Conservation (phyloP, 1,140 invertebrate genomes). For the Nasonia giraulti region DNA sequence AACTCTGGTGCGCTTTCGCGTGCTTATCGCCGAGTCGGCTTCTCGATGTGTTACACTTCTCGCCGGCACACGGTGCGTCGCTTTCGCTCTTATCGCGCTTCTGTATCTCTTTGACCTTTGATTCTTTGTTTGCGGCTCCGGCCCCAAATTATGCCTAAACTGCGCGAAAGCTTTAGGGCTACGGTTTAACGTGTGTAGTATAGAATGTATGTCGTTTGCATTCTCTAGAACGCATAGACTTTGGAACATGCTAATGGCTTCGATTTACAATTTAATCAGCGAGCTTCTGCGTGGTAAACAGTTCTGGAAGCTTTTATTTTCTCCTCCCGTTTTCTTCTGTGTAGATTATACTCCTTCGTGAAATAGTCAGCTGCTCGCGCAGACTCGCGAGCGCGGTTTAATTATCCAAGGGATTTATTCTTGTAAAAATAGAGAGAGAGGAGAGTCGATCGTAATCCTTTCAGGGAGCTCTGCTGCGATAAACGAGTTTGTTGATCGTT, state of each 20-base stretch:
- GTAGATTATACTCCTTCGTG: too few relatives aligned
- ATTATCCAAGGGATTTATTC: too few relatives aligned
- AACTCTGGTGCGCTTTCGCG: not conserved
- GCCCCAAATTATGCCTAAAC: constrained; percentile 33
- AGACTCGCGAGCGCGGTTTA: too few relatives aligned
- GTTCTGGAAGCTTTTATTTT: too few relatives aligned
- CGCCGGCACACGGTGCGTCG: not conserved
- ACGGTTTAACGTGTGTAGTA: not conserved
- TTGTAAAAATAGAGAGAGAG: too few relatives aligned
- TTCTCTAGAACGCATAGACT: constrained; percentile 3
- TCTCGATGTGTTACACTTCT: constrained; percentile 18
- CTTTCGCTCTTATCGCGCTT: constrained; percentile 19
- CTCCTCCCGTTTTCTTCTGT: too few relatives aligned
- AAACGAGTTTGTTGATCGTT: too few relatives aligned
- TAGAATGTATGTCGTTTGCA: not conserved
- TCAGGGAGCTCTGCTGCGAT: too few relatives aligned
- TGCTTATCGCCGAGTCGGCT: constrained; percentile 6
- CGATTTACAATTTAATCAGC: constrained; percentile 7
- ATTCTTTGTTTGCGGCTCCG: constrained; percentile 33
- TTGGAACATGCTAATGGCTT: constrained; percentile 26
- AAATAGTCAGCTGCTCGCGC: too few relatives aligned
- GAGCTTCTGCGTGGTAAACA: too few relatives aligned
- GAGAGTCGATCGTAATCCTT: too few relatives aligned
- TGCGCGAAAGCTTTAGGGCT: not conserved
- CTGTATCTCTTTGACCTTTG: constrained; percentile 49